These are phyloP conservation scores for Calameuta filiformis DNA, from an alignment of 2,888 invertebrate genomes.

Conservation along the genomic window DNA sequence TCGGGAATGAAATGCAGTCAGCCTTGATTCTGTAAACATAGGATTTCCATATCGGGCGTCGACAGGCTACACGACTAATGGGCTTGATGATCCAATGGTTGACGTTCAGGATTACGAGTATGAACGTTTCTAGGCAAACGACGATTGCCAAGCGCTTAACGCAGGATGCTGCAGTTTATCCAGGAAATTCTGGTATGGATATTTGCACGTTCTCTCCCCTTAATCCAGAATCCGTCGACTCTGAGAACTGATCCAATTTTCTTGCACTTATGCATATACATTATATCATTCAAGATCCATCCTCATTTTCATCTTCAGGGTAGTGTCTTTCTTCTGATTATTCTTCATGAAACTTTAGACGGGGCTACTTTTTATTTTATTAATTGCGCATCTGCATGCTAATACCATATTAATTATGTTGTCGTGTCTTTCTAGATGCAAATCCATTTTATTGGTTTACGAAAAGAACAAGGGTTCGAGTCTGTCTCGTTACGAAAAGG, in stretches of 20 bases:
- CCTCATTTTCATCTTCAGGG: not conserved
- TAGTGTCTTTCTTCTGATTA: not conserved
- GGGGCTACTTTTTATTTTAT: not conserved
- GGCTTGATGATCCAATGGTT: slow-evolving; percentile 45
- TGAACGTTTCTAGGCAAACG: slow-evolving; percentile 27
- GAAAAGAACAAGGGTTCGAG: not conserved
- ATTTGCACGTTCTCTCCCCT: not conserved
- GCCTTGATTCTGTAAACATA: slow-evolving; percentile 49
- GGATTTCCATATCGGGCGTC: slow-evolving; percentile 45
- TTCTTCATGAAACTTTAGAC: not conserved
- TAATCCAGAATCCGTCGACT: not conserved
- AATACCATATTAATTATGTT: not conserved
- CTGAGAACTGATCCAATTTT: not conserved
- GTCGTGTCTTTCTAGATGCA: not conserved
- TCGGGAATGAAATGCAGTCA: slow-evolving; percentile 28
- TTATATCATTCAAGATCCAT: not conserved
- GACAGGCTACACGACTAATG: slow-evolving; percentile 43
- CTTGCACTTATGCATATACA: not conserved
- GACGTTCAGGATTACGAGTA: slow-evolving; percentile 42
- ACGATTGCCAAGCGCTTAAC: slow-evolving; percentile 2
- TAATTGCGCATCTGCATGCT: not conserved
- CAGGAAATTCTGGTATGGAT: not conserved
- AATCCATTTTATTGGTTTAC: not conserved
- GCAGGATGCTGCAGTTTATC: not conserved
- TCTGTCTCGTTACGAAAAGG: not conserved